These are phyloP conservation scores for Lepidocyrtinus sp. DNA, from an alignment of 2,888 invertebrate species.

Conservation along the genomic window DNA sequence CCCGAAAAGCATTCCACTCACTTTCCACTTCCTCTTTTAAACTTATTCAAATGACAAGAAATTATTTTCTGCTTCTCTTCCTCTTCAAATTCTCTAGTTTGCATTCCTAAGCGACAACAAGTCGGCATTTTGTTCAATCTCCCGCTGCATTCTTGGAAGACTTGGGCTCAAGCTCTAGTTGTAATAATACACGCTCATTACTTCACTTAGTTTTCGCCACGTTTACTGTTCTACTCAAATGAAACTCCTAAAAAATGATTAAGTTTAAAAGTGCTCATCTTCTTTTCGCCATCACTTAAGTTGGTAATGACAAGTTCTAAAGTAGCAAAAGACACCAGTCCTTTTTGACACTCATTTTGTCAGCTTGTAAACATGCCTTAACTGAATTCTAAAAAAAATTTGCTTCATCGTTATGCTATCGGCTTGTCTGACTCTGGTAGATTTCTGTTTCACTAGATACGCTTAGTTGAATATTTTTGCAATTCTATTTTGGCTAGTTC, in stretches of 20 bases:
- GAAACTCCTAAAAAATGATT: neutral
- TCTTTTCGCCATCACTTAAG: too few relatives aligned
- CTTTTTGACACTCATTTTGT: constrained; percentile 59
- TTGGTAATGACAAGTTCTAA: too few relatives aligned
- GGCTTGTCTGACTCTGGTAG: too few relatives aligned
- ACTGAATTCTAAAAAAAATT: too few relatives aligned
- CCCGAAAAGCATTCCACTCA: neutral
- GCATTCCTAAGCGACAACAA: constrained; percentile 56
- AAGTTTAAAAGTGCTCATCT: too few relatives aligned
- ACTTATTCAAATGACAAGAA: neutral
- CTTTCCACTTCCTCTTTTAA: neutral
- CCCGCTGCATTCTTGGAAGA: neutral
- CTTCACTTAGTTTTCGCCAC: constrained; percentile 47
- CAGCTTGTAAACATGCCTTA: constrained; percentile 52
- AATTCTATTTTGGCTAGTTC: constrained; percentile 4
- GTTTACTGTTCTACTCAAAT: constrained; percentile 31
- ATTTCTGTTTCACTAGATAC: neutral
- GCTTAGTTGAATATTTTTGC: constrained; percentile 1
- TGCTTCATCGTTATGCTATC: constrained; percentile 50
- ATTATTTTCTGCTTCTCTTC: neutral
- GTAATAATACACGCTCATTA: constrained; percentile 33
- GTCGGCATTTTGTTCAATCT: constrained; percentile 27
- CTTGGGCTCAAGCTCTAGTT: neutral
- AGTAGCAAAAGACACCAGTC: constrained; percentile 34
- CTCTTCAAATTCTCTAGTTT: too few relatives aligned